Conservation (phyloP, 2,888 invertebrate species). For the Ectemnius lituratus region DNA sequence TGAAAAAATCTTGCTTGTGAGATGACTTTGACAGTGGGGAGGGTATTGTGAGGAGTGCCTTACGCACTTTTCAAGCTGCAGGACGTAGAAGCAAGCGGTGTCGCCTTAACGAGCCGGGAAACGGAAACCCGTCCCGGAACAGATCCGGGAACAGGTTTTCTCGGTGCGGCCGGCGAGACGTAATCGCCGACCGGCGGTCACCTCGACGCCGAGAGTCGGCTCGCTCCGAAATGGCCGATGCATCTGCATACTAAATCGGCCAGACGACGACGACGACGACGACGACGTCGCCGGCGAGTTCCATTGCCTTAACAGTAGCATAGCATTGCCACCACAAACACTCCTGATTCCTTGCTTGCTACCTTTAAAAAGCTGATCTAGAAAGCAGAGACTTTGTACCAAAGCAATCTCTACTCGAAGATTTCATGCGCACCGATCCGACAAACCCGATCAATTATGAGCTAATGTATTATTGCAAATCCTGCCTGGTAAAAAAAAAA, state of each 20-base stretch:
- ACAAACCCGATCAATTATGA: conserved; percentile 6
- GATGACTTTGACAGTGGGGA: conserved; percentile 22
- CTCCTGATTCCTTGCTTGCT: neutral
- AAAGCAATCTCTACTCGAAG: no score
- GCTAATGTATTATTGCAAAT: conserved; percentile 8
- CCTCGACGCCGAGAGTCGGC: conserved; percentile 6
- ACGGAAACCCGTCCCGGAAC: conserved; percentile 73
- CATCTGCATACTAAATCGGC: conserved; percentile 45
- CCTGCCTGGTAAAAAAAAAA: neutral
- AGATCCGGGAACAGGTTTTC: conserved; percentile 69
- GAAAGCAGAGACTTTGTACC: no score
- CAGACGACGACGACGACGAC: conserved; percentile 3
- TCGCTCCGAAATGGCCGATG: conserved; percentile 39
- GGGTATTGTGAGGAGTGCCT: conserved; percentile 27
- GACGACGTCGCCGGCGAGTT: conserved; percentile 12
- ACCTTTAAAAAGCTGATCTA: no score
- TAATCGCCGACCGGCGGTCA: conserved; percentile 39
- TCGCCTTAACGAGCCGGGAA: conserved; percentile 67
- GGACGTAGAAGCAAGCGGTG: conserved; percentile 43
- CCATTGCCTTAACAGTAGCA: neutral
- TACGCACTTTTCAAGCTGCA: conserved; percentile 51
- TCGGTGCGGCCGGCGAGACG: conserved; percentile 32
- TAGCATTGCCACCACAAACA: conserved; percentile 7
- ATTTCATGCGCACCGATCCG: no score
- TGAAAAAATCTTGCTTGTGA: neutral